Evolutionary conservation across 2,888 invertebrate genomes (phyloP), one percentile per base, ranked within the genome.

Genomic region (Mimumesa dahlbomi): DNA sequence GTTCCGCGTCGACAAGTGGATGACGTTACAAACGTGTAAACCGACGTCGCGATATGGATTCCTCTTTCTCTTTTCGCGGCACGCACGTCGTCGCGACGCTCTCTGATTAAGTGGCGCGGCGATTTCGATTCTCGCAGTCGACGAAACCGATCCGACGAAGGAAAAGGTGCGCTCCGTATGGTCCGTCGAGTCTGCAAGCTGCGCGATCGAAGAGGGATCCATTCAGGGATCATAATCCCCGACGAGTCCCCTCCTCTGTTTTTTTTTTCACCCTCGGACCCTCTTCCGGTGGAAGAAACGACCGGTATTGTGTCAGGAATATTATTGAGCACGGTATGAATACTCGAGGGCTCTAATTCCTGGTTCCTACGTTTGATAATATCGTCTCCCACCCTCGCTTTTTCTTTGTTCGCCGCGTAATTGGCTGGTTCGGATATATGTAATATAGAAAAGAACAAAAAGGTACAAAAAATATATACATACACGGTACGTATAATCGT

Each of bases 221-320:
- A 16, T 58, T 36, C 56, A 40, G 38, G 49, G 54, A 48, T 62
- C 22, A 42, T 54, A 67, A 54, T 54, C 54, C 49, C 18, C 16
- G 14, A 29, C 19, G 19, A 61, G 52, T 16, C 21, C 11, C 36
- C 16, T 42, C 25, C 13, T 45, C 48, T 56, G n/a, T n/a, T n/a
- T n/a, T n/a, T n/a, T n/a, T n/a, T 58, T 36, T 45, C 21, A 21
- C 21, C 49, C 14, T 25, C 31, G 19, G 18, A 31, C 18, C 42
- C 34, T 50, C 48, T 76, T 63, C 38, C 43, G 48, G 42, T 34
- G 19, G 38, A 19, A 40, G 40, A 19, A 40, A 36, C 38, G 34
- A 7, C n/a, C 14, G n/a, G 34, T 42, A 68, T 68, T 52, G 49
- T 62, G 34, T 63, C 14, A 38, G 29, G 64, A 59, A 65, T 68